These are phyloP conservation scores for Scolanthus callimorphus DNA, from an alignment of 92 coral and sea anemone species.

Conservation along the genomic window DNA sequence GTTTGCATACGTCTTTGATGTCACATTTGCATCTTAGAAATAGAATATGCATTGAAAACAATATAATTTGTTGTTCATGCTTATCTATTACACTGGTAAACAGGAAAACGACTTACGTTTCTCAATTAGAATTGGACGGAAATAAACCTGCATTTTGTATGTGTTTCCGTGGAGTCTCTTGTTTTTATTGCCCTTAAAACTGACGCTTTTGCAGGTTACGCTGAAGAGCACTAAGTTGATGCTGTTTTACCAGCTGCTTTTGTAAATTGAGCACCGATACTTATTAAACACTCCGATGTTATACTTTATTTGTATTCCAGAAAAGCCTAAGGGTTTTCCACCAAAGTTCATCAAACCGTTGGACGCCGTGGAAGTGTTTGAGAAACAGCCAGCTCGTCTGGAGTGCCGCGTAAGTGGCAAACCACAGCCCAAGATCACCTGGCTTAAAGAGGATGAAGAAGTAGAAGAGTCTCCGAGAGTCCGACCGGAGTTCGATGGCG, in stretches of 20 bases:
- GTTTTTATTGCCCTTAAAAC: no score
- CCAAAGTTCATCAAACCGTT: constrained; percentile 85
- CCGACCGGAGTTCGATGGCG: constrained; percentile 65
- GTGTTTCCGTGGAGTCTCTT: no score
- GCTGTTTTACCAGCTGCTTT: no score
- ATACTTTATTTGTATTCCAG: no score
- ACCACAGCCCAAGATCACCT: constrained; percentile 69
- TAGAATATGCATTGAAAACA: neutral
- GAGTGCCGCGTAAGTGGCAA: constrained; percentile 62
- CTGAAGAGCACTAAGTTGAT: no score
- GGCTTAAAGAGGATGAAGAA: constrained; percentile 74
- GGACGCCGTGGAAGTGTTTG: constrained; percentile 65
- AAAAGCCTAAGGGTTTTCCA: constrained; percentile 46
- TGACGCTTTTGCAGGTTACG: no score
- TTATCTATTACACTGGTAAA: neutral
- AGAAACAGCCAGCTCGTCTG: constrained; percentile 53
- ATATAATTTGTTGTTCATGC: neutral
- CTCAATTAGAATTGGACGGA: no score
- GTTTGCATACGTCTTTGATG: no score
- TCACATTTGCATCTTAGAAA: neutral
- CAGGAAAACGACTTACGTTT: no score
- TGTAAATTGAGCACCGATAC: no score
- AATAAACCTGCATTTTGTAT: no score
- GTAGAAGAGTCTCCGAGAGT: constrained; percentile 45
- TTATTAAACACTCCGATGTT: no score